Evolutionary conservation across 2,113 vertebrate species (phyloP), one percentile per base, ranked within the genome.

Genomic region (Lycaon pictus): DNA sequence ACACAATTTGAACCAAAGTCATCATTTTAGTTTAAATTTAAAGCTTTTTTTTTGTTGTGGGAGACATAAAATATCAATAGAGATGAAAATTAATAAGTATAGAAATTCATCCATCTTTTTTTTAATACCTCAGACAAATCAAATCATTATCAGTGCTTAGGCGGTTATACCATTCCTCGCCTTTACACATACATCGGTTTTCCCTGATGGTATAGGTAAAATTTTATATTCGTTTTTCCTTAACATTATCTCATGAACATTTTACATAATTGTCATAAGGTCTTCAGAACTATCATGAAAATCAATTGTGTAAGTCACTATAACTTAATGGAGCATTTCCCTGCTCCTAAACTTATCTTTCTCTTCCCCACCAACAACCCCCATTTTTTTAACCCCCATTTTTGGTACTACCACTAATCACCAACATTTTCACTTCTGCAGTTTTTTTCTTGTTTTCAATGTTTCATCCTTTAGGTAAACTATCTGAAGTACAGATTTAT

Each of bases 31-130:
- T 35, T 92, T 51, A 93, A 88, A 76, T 94, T 62, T 83, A 58
- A 87, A 85, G 60, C 35, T 83, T 6, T 35, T 6, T 35, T 43
- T 43, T 88, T 88, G 69, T 72, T 93, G 67, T 56, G 80, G 48
- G 7, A 81, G 32, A 17, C 4, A 56, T 35, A 62, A 29, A 83
- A 81, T 63, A 58, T 56, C n/a, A 92, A 65, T 35, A 96, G 29
- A 96, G 82, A 91, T 93, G 62, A 86, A 96, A 96, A 71, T 87
- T 16, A 81, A 65, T 67, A 93, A 76, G 53, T 79, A 96, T 27
- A 23, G 92, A 95, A 87, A 71, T 74, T 74, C 27, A 90, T 65
- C 22, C 32, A 71, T 74, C 76, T 92, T 58, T 90, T 72, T 84
- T 90, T 72, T 84, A 87, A 58, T 58, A 67, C 11, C 74, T 80